phyloP scores from a whole-genome alignment of 2,888 invertebrate genomes.

The Luperina nickerlii region DNA sequence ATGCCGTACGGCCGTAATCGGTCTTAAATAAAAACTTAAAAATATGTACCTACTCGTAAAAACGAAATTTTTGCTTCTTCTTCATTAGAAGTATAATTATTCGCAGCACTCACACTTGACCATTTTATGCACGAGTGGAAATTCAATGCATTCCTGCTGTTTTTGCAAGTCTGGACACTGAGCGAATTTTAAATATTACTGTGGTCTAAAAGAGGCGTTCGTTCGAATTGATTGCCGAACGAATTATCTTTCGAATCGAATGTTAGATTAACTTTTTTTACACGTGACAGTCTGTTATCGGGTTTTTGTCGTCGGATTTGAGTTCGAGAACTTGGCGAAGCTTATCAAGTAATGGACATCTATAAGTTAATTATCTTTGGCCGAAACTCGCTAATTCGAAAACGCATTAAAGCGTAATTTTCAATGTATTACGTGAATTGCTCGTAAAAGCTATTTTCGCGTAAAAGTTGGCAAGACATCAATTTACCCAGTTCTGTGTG shows the following conservation, averaged over 20 bases:
- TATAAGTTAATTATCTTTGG: slow-evolving; percentile 59
- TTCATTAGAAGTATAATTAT: slow-evolving; percentile 34
- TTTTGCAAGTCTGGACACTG: slow-evolving; percentile 66
- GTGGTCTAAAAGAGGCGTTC: slow-evolving; percentile 58
- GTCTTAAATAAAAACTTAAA: not conserved
- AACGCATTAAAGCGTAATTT: slow-evolving; percentile 56
- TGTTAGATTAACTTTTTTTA: slow-evolving; percentile 67
- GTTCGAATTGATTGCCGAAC: slow-evolving; percentile 72
- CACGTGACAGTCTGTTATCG: slow-evolving; percentile 53
- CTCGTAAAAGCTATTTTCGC: slow-evolving; percentile 28
- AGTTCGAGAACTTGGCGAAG: slow-evolving; percentile 41
- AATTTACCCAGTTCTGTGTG: slow-evolving; percentile 21
- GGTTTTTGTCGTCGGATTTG: slow-evolving; percentile 41
- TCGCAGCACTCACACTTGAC: slow-evolving; percentile 25
- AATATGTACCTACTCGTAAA: not conserved
- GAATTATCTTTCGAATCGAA: slow-evolving; percentile 68
- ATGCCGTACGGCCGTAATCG: too few species aligned
- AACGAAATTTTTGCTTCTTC: slow-evolving; percentile 10
- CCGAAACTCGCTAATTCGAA: slow-evolving; percentile 48
- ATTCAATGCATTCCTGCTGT: slow-evolving; percentile 65
- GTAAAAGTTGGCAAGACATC: slow-evolving; percentile 33
- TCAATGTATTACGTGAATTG: slow-evolving; percentile 55
- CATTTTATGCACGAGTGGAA: slow-evolving; percentile 38
- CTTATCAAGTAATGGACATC: slow-evolving; percentile 62
- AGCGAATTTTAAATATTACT: slow-evolving; percentile 58